Evolutionary conservation across 2,888 invertebrate species (phyloP), one percentile per base, ranked within the genome.

Genomic region (Drosophila histrio): DNA sequence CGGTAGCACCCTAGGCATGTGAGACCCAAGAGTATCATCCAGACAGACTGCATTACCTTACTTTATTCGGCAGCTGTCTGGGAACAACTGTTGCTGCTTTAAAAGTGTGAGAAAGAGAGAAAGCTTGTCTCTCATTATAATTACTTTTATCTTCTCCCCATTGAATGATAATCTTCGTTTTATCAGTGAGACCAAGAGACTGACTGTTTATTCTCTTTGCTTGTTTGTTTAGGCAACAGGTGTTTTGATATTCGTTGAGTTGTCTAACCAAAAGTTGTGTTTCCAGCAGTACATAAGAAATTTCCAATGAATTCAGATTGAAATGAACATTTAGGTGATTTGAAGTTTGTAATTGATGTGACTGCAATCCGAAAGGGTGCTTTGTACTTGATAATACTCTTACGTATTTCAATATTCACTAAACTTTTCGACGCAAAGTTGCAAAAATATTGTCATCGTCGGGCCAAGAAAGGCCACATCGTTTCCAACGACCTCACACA

Each of bases 151-250:
- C 54, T 36, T 36, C 9, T 17, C 5, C n/a, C 13, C 2, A 44
- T 4, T 11, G 22, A 13, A 22, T 13, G 28, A 13, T 41, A 2
- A 24, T 19, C 39, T 41, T 22, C 6, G 11, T 26, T 11, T 24
- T 44, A 19, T 21, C 26, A 21, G 11, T 13, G 30, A 36, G 22
- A 34, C 13, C 13, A 8, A 47, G 6, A 22, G 13, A 21, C 24
- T 26, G 19, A 13, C 8, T 49, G 26, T 30, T 30, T 38, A 9
- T 24, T 24, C 30, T 36, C 21, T 43, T 34, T 64, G 46, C 64
- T 80, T 64, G 46, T 66, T 80, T 80, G 54, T 19, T 80, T 46
- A 60, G 57, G 44, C 30, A 44, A 49, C 81, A 80, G 60, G 24
- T 77, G 70, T 77, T 58, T 44, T 15, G 32, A 32, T 46, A 24